These are phyloP conservation scores for Cuniculus paca DNA, from an alignment of 2,797 vertebrate genomes.

Conservation along the genomic window DNA sequence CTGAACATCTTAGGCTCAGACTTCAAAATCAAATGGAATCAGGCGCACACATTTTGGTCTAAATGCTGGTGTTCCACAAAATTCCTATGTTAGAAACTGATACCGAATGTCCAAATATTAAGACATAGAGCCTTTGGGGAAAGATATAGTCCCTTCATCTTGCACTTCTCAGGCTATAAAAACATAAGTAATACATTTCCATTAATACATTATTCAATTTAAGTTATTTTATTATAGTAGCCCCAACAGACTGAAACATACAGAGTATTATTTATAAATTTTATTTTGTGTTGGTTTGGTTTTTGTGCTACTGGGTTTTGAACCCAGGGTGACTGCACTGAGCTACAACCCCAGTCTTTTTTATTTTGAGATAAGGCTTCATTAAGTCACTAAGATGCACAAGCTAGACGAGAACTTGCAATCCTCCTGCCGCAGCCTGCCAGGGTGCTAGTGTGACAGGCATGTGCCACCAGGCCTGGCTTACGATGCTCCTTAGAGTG, in stretches of 20 bases:
- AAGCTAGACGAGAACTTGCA: neutral
- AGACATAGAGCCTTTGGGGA: neutral
- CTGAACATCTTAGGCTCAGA: neutral
- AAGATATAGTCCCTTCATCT: neutral
- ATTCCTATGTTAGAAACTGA: neutral
- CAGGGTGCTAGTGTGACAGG: neutral
- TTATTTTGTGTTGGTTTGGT: neutral
- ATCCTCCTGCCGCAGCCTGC: neutral
- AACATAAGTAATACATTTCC: neutral
- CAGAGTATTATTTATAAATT: neutral
- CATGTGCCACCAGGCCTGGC: neutral
- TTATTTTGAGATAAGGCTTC: neutral
- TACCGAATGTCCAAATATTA: neutral
- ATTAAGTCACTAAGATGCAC: neutral
- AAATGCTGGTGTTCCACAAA: neutral
- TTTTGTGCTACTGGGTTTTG: neutral
- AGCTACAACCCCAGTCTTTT: neutral
- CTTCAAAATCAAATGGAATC: neutral
- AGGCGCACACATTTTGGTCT: neutral
- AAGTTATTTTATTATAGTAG: neutral
- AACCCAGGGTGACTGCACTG: neutral
- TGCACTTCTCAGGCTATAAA: neutral
- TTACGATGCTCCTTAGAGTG: neutral
- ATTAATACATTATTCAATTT: neutral
- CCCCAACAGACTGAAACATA: neutral